Evolutionary conservation across 1,140 invertebrate genomes (phyloP), one percentile per base, ranked within the genome.

Genomic region (Phymorhynchus buccinoides): DNA sequence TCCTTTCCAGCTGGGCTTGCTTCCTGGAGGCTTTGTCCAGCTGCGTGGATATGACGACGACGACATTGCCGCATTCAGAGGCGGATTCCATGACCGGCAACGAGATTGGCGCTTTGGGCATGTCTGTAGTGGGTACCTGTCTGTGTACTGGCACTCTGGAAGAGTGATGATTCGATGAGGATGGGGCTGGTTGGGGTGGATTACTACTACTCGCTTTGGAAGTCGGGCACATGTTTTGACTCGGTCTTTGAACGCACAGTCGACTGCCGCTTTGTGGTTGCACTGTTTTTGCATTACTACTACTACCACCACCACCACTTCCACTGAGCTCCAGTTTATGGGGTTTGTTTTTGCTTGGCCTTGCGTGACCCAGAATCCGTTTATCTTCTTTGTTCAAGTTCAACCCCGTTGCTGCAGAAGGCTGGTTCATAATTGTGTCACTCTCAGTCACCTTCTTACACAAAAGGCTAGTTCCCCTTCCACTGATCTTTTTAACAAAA

Each of bases 1-100:
- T 94, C 37, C 96, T 94, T 88, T 96, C 95, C 39, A 96, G 93
- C 68, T 95, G 93, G 83, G 94, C 94, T 88, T 97, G 96, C 80
- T 95, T 91, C 73, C 85, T 83, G 94, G 94, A 88, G 97, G 96
- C 81, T 95, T 91, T 77, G 81, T 79, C 86, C 35, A 44, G 83
- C 80, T 62, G 18, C 77, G 80, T 48, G 81, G 84, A 22, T 82
- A 82, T 39, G 77, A 44, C 35, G 78, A 48, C n/a, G 68, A 66
- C 80, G 22, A 39, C 39, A 27, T 37, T 35, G 27, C 35, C 12
- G n/a, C 68, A 4, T 35, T 71, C 68, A 4, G 18, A 12, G 30
- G 4, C 1, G 30, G 68, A 35, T 35, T 71, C 68, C 2, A 18
- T n/a, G n/a, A n/a, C 6, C 35, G 68, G 35, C 12, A 39, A 42